Evolutionary conservation across 30 jellyfish, hydroid and myxozoan species (phyloP).

Genomic region (Hydractinia symbiolongicarpus): DNA sequence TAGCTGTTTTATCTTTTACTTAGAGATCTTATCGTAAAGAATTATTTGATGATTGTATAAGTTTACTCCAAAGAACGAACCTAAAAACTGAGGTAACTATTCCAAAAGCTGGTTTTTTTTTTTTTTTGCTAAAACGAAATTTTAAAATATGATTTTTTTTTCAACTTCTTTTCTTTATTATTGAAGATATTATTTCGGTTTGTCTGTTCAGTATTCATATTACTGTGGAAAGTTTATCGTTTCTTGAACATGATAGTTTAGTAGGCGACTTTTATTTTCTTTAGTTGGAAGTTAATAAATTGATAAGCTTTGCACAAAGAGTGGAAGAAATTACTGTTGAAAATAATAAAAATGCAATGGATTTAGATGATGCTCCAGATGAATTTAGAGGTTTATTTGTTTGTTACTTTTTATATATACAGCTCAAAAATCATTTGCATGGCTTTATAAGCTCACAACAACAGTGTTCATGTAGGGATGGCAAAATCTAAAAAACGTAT

Average conservation of each 20-base stretch:
- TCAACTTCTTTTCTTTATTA: conserved; percentile 1
- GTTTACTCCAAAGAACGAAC: conserved; percentile 60
- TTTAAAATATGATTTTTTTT: background rate
- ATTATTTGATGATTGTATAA: conserved; percentile 76
- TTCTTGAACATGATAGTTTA: no score
- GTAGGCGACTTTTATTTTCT: no score
- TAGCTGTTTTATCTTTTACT: background rate
- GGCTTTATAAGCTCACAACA: background rate
- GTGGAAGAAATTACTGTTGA: conserved; percentile 70
- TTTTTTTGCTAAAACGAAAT: background rate
- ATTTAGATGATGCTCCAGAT: conserved; percentile 93
- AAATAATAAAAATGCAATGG: conserved; percentile 60
- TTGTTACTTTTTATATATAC: background rate
- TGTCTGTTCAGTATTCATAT: no score
- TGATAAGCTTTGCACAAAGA: conserved; percentile 63
- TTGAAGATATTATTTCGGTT: background rate
- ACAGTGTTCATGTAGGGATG: no score
- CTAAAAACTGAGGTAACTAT: conserved; percentile 66
- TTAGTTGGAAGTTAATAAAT: conserved; percentile 49
- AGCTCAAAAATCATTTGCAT: background rate
- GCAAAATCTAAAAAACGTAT: no score
- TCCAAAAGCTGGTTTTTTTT: no score
- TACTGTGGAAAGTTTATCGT: no score
- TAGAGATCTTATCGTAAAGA: conserved; percentile 92
- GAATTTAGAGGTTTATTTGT: conserved; percentile 61